Evolutionary conservation across 30 jellyfish, hydroid and myxozoan genomes (phyloP), one percentile per base, ranked within the genome.

Genomic region (Aurelia aurita complex sp. Pacific): DNA sequence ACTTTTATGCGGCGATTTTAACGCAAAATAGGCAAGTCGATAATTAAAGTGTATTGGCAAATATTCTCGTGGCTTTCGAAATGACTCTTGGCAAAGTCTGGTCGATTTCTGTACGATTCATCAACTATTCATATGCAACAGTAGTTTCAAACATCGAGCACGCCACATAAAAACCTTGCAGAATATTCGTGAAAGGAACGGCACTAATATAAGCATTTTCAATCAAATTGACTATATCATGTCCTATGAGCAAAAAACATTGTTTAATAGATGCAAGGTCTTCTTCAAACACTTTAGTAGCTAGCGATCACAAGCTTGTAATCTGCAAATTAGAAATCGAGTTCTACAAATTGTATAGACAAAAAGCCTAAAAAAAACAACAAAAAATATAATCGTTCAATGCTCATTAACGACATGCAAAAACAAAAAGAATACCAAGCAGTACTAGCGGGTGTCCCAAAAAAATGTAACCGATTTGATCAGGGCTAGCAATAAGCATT

Each of bases 91-190:
- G 18, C 88, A 78, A 78, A 78, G 42, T 8, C 80, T 57, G 32
- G 36, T 78, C 54, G 79, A 78, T 62, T 63, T 78, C 76, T 78
- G 88, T 32, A 78, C 66, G 32, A 60, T 36, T 62, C 67, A 78
- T 52, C 79, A 78, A 52, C 77, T 78, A 60, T 78, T 78, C 42
- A 38, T 78, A 4, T 34, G 83, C 67, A 80, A 80, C 82, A 80
- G 83, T n/a, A 67, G 73, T 66, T 78, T 66, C 43, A 67, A 52
- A 80, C 90, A 80, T 66, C 82, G 83, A 60, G 74, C 90, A 66
- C 72, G 90, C 73, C 90, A 80, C 73, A 66, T 69, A 43, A 80
- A 82, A 64, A 64, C 90, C 72, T 80, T 82, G 90, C 82, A 80
- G 79, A 64, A 64, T 80, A 43, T 72, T 64, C 71, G 82, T 60